phyloP scores from a whole-genome alignment of 2,113 vertebrate species.

The Lipophrys pholis region DNA sequence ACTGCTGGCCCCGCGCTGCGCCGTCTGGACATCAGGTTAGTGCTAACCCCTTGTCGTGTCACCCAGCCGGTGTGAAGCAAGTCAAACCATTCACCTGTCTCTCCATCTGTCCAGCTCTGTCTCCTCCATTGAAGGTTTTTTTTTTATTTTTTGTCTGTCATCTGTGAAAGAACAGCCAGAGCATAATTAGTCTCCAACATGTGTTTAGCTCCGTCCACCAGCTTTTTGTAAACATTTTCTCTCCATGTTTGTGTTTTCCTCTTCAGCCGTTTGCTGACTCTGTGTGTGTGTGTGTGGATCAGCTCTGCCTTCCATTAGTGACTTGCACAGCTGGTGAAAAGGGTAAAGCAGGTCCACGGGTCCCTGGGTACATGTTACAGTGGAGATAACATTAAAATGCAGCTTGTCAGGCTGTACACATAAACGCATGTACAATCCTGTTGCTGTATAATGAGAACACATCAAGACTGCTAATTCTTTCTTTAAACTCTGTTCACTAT shows the following conservation, averaged over 20 bases:
- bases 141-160: background rate
- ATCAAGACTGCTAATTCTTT: constrained; percentile 16
- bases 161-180: background rate
- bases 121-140: background rate
- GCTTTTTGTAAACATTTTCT: constrained; percentile 24
- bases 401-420: background rate
- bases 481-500: constrained; percentile 30
- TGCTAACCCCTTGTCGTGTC: constrained; percentile 10
- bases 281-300: constrained; percentile 7
- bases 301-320: constrained; percentile 57
- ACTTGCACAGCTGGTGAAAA: constrained; percentile 45
- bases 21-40: constrained; percentile 88
- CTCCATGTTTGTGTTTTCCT: constrained; percentile 19
- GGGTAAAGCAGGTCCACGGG: constrained; percentile 34
- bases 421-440: background rate
- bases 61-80: background rate
- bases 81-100: background rate
- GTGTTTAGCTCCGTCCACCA: constrained; percentile 12
- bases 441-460: background rate
- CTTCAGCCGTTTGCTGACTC: constrained; percentile 10
- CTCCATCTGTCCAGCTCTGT: background rate
- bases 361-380: constrained; percentile 34
- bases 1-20: constrained; percentile 85
- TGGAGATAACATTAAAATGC: constrained; percentile 24
- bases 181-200: constrained; percentile 17